These are phyloP conservation scores for Lycia hirtaria DNA, from an alignment of 2,888 invertebrate species.

Conservation along the genomic window DNA sequence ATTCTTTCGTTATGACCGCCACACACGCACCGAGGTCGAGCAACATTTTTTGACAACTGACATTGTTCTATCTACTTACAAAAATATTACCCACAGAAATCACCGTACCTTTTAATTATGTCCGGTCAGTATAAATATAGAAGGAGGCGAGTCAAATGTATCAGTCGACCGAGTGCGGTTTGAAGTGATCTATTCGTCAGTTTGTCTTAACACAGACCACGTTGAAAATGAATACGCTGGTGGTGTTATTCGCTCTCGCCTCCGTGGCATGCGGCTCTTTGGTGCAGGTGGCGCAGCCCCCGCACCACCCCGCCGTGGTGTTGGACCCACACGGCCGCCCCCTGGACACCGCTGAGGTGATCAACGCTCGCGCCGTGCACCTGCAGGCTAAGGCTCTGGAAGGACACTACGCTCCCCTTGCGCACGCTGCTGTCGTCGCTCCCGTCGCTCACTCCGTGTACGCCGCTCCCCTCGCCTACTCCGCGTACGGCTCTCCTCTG, in stretches of 20 bases:
- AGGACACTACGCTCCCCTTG: slow-evolving; percentile 53
- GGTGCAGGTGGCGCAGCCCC: slow-evolving; percentile 75
- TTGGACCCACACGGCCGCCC: slow-evolving; percentile 80
- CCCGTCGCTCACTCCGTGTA: slow-evolving; percentile 53
- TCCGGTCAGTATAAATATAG: slow-evolving; percentile 79
- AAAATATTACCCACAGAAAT: slow-evolving; percentile 51
- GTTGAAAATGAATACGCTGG: slow-evolving; percentile 74
- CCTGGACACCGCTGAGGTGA: slow-evolving; percentile 80
- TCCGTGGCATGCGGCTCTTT: slow-evolving; percentile 85
- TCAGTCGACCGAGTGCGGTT: slow-evolving; percentile 68
- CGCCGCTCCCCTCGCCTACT: slow-evolving; percentile 46
- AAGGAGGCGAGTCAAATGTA: slow-evolving; percentile 54
- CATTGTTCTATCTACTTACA: slow-evolving; percentile 71
- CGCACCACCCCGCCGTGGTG: slow-evolving; percentile 76
- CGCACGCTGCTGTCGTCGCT: slow-evolving; percentile 57
- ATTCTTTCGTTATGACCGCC: slow-evolving; percentile 71
- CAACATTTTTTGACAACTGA: slow-evolving; percentile 73
- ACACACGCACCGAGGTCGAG: slow-evolving; percentile 72
- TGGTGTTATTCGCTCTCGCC: slow-evolving; percentile 87
- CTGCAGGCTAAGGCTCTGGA: slow-evolving; percentile 80
- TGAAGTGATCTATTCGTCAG: slow-evolving; percentile 72
- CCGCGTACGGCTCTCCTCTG: slow-evolving; percentile 54
- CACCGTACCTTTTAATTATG: slow-evolving; percentile 77
- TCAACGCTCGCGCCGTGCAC: slow-evolving; percentile 77
- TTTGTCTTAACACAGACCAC: slow-evolving; percentile 59